Base-by-base conservation (phyloP, 2,888 invertebrate species). In the Agonum fuliginosum region DNA sequence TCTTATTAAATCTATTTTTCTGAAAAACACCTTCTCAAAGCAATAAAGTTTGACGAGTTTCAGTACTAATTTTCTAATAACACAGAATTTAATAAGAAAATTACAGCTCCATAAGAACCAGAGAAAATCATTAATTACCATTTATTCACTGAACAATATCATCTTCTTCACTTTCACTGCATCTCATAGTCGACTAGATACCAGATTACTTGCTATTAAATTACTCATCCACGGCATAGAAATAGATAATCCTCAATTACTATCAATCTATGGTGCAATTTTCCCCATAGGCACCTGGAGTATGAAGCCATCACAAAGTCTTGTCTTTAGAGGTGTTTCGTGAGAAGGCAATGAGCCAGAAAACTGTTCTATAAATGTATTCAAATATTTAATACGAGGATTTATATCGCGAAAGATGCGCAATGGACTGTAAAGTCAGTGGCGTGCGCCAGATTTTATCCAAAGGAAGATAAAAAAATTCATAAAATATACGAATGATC, bases 301-400 rank as follows among this genome's bases (percentile, higher is more conserved):
- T 24, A 54, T 62, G 58, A 62, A 62, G 58, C 5, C 58, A 27
- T 62, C 58, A 62, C 17, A 10, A 20, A 67, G 43, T 43, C n/a
- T n/a, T n/a, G 37, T 67, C 67, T 67, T 67, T 46, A 69, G 43
- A 43, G 69, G 69, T 41, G 46, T 69, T 67, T 43, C 69, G 69
- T 41, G 43, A 19, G 10, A 27, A 12, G 27, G 69, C 69, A 41
- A 69, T 69, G 69, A 69, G 69, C 43, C 41, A 69, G 69, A 69
- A 69, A 69, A 69, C 20, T 69, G 43, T 20, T 69, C 46, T 20
- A 41, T 41, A 22, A 67, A 41, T 41, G 69, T 46, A 69, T 69
- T 46, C 43, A 69, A 62, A 62, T 30, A 62, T 62, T 27, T 62
- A 62, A 62, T 62, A 43, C 43, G 12, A 5, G 69, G 69, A 43